Conservation (phyloP, 2,113 vertebrate genomes). For the Tyrannus savana region DNA sequence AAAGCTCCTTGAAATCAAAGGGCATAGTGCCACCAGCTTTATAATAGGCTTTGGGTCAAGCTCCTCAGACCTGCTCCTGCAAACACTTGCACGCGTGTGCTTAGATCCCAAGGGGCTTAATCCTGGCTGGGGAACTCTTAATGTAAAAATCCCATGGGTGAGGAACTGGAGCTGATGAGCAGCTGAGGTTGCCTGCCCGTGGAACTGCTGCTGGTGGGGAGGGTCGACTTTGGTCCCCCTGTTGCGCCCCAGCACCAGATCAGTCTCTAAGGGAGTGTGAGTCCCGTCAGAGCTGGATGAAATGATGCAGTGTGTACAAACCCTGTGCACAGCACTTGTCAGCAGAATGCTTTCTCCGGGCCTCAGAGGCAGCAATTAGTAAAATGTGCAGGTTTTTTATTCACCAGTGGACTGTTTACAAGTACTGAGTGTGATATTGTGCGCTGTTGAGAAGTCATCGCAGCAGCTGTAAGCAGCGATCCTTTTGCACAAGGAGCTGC, state of each 20-base stretch:
- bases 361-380: not conserved
- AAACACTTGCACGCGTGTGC: accelerated
- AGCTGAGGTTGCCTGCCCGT: not conserved
- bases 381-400: not conserved
- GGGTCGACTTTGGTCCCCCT: not conserved
- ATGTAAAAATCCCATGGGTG: not conserved
- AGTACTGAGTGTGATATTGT: not conserved
- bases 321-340: accelerated
- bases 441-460: not conserved
- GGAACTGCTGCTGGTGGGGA: not conserved
- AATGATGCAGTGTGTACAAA: not conserved
- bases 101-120: not conserved
- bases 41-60: not conserved
- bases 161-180: not conserved
- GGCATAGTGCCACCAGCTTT: not conserved
- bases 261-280: not conserved
- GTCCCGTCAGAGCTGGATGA: not conserved
- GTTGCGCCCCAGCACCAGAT: not conserved
- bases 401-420: not conserved
- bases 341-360: not conserved
- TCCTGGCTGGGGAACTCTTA: not conserved
- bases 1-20: not conserved
- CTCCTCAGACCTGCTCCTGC: not conserved
- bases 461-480: not conserved
- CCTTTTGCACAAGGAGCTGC: accelerated